Evolutionary conservation across 1,140 invertebrate genomes (phyloP).

Genomic region (Lepidurus packardi): DNA sequence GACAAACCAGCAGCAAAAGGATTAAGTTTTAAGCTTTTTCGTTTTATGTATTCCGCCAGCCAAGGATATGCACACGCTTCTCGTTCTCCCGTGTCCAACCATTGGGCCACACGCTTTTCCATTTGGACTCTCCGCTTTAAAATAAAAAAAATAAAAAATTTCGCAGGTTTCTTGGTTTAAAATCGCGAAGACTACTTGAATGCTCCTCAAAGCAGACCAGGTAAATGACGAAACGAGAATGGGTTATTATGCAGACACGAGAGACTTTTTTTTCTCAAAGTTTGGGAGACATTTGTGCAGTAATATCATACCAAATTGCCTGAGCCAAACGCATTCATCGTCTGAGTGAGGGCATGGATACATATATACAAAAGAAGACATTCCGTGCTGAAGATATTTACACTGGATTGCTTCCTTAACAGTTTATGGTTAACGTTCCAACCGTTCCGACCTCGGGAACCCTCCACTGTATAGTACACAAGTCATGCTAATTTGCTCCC

Average conservation of each 20-base stretch:
- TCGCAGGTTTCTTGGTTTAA: no score
- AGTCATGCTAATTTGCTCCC: neutral
- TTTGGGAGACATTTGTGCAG: no score
- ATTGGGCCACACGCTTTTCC: neutral
- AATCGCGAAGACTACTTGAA: no score
- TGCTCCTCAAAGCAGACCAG: no score
- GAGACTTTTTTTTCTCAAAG: no score
- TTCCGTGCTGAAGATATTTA: neutral
- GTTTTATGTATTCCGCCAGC: constrained; percentile 21
- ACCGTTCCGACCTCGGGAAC: neutral
- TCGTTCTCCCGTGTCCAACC: neutral
- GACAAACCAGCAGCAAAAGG: constrained; percentile 5
- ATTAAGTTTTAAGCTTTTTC: neutral
- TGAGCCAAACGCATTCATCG: neutral
- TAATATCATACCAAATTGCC: neutral
- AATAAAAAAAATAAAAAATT: no score
- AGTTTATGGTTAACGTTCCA: neutral
- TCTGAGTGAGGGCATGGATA: neutral
- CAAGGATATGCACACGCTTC: neutral
- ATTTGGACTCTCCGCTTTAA: neutral
- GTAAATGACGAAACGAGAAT: no score
- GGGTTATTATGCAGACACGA: no score
- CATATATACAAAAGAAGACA: neutral
- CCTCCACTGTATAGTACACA: neutral
- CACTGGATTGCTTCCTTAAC: neutral